Conservation (phyloP, 2,113 vertebrate genomes). For the Helogale parvula region DNA sequence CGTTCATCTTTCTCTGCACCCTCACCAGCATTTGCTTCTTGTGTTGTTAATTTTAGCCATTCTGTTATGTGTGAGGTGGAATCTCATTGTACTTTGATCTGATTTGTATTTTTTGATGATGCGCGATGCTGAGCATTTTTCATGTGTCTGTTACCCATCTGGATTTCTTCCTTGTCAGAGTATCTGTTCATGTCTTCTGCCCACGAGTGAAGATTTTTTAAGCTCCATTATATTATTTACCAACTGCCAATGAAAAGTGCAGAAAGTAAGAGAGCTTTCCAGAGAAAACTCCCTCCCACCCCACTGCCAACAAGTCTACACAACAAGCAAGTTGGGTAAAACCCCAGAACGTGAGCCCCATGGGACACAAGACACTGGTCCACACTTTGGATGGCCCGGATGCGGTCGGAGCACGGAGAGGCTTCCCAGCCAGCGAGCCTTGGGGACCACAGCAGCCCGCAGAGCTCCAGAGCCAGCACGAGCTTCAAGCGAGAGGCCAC, state of each 20-base stretch:
- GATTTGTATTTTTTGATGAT: no score
- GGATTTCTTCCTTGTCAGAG: no score
- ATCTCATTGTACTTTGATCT: no score
- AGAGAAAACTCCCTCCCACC: neutral
- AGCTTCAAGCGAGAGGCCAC: neutral
- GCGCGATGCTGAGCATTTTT: no score
- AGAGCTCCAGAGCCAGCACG: neutral
- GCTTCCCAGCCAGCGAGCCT: neutral
- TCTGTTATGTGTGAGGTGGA: no score
- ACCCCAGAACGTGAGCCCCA: neutral
- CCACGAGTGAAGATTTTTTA: neutral
- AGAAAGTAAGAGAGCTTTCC: neutral
- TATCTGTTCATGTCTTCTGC: no score
- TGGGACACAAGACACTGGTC: neutral
- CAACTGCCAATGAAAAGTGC: neutral
- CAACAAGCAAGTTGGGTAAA: rapidly evolving
- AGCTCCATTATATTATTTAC: neutral
- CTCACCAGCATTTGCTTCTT: no score
- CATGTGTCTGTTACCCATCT: no score
- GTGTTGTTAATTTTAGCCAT: no score
- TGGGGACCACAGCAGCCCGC: rapidly evolving
- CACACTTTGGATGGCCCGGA: no score
- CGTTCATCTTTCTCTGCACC: no score
- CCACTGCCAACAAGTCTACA: neutral
- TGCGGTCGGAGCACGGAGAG: neutral